A percentile compares a stretch with the other conserved stretches of the same genome.
phyloP scores from a whole-genome alignment of 1,140 invertebrate species.

The Stegodyphus mimosarum region DNA sequence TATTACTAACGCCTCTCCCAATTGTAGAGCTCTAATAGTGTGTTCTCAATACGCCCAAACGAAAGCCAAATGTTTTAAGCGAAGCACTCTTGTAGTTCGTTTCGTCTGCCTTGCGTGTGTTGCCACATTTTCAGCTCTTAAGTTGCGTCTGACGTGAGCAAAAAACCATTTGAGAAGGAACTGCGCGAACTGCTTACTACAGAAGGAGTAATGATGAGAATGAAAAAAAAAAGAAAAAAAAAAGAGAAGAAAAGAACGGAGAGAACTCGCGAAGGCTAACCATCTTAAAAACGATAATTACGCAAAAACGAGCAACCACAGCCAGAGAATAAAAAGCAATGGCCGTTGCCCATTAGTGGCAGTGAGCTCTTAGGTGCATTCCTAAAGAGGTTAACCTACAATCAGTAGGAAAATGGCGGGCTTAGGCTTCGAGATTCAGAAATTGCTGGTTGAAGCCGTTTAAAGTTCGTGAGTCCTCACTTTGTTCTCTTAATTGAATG shows the following conservation, averaged over 20 bases:
- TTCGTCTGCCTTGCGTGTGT: too few species aligned
- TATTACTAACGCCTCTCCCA: too few species aligned
- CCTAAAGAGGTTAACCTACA: slow-evolving; percentile 45
- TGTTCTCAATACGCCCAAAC: too few species aligned
- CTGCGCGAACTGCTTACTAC: neutral
- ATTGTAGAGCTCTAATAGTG: too few species aligned
- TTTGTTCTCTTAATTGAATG: slow-evolving; percentile 50
- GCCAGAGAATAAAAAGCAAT: slow-evolving; percentile 38
- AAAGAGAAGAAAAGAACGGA: too few species aligned
- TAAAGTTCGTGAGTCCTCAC: slow-evolving; percentile 47
- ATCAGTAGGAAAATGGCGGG: slow-evolving; percentile 36
- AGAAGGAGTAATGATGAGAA: neutral
- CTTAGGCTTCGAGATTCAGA: slow-evolving; percentile 29
- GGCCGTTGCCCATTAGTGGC: slow-evolving; percentile 40
- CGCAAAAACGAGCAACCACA: slow-evolving; percentile 36
- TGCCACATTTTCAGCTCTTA: neutral
- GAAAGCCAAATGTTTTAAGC: too few species aligned
- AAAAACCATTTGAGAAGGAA: slow-evolving; percentile 27
- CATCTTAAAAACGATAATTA: slow-evolving; percentile 53
- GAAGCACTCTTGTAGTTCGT: too few species aligned
- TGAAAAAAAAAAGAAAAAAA: neutral
- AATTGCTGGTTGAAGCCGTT: slow-evolving; percentile 13
- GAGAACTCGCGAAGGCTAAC: neutral
- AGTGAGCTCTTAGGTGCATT: slow-evolving; percentile 1
- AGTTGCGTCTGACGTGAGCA: slow-evolving; percentile 22